phyloP scores from a whole-genome alignment of 2,113 vertebrate genomes.

The Carollia perspicillata region DNA sequence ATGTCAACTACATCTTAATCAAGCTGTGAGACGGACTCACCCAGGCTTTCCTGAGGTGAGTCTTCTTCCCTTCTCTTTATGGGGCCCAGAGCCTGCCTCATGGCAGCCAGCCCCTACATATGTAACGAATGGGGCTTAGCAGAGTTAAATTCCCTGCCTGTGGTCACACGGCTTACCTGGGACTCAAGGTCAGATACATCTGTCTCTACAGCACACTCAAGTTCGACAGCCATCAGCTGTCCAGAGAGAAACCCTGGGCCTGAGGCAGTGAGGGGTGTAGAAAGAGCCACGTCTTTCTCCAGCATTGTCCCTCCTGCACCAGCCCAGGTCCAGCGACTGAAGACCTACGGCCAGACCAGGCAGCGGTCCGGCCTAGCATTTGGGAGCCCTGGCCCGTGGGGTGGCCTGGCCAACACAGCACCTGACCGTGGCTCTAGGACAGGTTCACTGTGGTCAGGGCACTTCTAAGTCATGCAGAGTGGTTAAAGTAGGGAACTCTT shows the following conservation, averaged over 20 bases:
- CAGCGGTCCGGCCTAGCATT: background rate
- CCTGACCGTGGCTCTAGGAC: background rate
- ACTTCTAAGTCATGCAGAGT: background rate
- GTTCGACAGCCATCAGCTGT: background rate
- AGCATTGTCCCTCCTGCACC: rapidly evolving
- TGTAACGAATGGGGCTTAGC: background rate
- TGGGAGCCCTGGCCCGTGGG: background rate
- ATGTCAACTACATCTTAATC: background rate
- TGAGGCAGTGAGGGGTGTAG: background rate
- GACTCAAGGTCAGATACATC: background rate
- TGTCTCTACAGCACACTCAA: background rate
- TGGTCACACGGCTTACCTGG: background rate
- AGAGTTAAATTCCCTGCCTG: background rate
- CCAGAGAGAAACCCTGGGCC: background rate
- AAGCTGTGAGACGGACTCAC: background rate
- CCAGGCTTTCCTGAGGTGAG: background rate
- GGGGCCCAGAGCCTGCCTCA: background rate
- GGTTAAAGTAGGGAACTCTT: background rate
- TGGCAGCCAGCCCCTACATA: background rate
- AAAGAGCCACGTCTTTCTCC: background rate
- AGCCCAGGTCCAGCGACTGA: background rate
- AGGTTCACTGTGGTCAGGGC: background rate
- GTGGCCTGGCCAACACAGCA: background rate
- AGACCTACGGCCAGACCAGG: background rate
- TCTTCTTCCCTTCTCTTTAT: background rate